phyloP scores from a whole-genome alignment of 2,888 invertebrate genomes.

The Synanthedon vespiformis region DNA sequence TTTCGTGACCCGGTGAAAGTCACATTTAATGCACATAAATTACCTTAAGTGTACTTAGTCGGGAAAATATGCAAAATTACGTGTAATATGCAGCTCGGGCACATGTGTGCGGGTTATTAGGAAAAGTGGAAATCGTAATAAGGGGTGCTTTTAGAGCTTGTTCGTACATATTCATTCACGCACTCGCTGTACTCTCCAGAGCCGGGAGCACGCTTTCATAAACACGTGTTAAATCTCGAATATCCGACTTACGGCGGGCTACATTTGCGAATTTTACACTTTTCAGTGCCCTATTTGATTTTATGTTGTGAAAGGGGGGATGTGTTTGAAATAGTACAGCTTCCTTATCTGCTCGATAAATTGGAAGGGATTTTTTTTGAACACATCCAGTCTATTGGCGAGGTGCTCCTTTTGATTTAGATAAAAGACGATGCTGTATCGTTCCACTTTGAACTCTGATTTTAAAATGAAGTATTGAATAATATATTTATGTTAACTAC shows the following conservation, averaged over 20 bases:
- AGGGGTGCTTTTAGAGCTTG: slow-evolving; percentile 13
- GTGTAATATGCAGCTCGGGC: slow-evolving; percentile 30
- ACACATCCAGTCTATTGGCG: background rate
- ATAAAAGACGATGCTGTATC: background rate
- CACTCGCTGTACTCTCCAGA: slow-evolving; percentile 1
- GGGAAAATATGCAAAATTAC: slow-evolving; percentile 46
- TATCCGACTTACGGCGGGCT: background rate
- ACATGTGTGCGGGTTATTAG: slow-evolving; percentile 36
- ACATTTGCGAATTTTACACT: background rate
- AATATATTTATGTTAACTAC: too few relatives aligned
- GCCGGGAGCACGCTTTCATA: background rate
- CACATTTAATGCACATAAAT: slow-evolving; percentile 51
- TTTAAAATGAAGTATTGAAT: background rate
- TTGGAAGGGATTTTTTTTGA: background rate
- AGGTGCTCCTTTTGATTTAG: background rate
- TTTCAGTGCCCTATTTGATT: background rate
- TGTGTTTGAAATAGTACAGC: background rate
- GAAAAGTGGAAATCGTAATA: slow-evolving; percentile 42
- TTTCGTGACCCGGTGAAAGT: slow-evolving; percentile 29
- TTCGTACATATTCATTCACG: slow-evolving; percentile 22
- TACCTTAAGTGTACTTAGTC: slow-evolving; percentile 38
- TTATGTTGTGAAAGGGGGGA: background rate
- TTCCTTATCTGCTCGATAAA: background rate
- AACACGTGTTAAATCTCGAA: background rate
- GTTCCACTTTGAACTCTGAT: background rate